These are phyloP conservation scores for Helarctos malayanus DNA, from an alignment of 2,797 vertebrate species.

Conservation along the genomic window DNA sequence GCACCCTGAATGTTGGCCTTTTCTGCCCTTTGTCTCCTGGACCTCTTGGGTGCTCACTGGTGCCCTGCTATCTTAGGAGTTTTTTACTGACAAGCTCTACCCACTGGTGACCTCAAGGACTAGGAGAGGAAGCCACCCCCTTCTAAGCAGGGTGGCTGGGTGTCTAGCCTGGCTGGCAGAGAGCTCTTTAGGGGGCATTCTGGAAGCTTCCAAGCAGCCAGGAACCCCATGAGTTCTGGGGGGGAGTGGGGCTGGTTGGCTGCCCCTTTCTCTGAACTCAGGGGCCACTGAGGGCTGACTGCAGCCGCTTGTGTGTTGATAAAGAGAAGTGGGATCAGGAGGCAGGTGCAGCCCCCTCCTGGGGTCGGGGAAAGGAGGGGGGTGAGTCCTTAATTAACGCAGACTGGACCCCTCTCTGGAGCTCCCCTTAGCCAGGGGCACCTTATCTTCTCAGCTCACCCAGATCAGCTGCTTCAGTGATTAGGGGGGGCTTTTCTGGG, in stretches of 20 bases:
- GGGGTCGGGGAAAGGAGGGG: neutral
- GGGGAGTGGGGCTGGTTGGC: neutral
- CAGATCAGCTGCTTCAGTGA: conserved; percentile 83
- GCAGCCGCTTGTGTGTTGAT: conserved; percentile 75
- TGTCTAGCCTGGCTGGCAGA: neutral
- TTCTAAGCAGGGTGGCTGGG: neutral
- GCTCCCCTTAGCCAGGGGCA: conserved; percentile 70
- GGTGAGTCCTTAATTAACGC: conserved; percentile 68
- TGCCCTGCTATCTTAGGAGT: neutral
- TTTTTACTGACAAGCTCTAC: neutral
- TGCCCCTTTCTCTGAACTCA: conserved; percentile 6
- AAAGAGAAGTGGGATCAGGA: conserved; percentile 35
- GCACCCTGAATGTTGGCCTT: neutral
- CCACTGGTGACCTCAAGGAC: neutral
- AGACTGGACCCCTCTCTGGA: conserved; percentile 72
- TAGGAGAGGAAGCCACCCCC: neutral
- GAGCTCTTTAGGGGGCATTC: neutral
- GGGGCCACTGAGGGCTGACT: neutral
- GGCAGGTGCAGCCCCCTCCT: conserved; percentile 65
- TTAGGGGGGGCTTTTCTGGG: conserved; percentile 80
- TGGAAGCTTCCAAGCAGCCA: conserved; percentile 46
- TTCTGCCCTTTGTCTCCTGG: neutral
- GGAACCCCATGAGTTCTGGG: neutral
- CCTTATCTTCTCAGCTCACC: conserved; percentile 84
- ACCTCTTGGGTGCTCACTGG: neutral